A percentile compares a stretch with the other conserved stretches of the same genome.
These are phyloP conservation scores for Cavia aperea DNA, from an alignment of 2,113 vertebrate genomes.

Conservation along the genomic window DNA sequence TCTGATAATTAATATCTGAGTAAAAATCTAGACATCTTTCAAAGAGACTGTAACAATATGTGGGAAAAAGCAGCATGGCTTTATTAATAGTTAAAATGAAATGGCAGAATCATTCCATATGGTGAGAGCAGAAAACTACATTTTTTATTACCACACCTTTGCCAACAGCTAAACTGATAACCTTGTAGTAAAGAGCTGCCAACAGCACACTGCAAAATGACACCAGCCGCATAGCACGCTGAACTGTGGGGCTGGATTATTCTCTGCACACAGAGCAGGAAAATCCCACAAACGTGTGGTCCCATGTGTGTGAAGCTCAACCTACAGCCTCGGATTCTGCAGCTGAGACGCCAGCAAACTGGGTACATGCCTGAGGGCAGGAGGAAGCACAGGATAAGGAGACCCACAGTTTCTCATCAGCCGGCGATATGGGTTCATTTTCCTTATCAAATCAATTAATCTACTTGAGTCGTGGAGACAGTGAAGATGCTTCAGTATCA, in stretches of 20 bases:
- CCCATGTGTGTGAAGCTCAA: background rate
- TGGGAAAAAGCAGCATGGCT: conserved; percentile 51
- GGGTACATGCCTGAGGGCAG: background rate
- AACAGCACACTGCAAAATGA: conserved; percentile 24
- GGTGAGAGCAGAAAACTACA: conserved; percentile 18
- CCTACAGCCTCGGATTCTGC: background rate
- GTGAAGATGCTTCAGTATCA: background rate
- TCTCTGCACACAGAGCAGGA: conserved; percentile 34
- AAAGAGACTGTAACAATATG: conserved; percentile 17
- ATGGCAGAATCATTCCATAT: conserved; percentile 47
- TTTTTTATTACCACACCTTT: conserved; percentile 59
- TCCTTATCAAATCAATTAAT: conserved; percentile 41
- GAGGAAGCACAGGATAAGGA: conserved; percentile 42
- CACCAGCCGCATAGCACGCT: conserved; percentile 14
- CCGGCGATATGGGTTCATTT: conserved; percentile 32
- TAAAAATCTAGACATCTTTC: conserved; percentile 21
- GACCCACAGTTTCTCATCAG: background rate
- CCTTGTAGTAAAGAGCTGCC: conserved; percentile 49
- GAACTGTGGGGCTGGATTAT: background rate
- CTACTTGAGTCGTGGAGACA: conserved; percentile 46
- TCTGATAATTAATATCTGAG: conserved; percentile 10
- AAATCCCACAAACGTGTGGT: background rate
- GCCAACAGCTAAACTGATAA: background rate
- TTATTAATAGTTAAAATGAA: conserved; percentile 61
- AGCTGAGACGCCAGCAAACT: conserved; percentile 40